Evolutionary conservation across 1,140 invertebrate species (phyloP), one percentile per base, ranked within the genome.

Genomic region (Cydia strobilella): DNA sequence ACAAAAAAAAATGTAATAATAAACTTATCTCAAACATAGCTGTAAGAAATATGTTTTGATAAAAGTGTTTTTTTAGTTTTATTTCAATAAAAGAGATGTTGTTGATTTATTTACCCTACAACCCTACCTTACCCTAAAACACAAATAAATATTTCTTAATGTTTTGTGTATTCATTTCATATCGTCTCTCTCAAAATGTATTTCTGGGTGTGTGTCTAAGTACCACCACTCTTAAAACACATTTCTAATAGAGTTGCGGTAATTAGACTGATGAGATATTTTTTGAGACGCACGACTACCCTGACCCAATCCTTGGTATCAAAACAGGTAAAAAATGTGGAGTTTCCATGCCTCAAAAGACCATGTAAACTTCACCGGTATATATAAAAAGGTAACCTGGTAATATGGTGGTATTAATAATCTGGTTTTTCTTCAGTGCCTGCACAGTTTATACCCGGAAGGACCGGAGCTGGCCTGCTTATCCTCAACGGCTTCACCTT

Each of bases 401-500:
- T 73, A 54, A 27, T 59, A 54, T 51, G 23, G 86, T 73, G 79
- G 76, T 81, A 76, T 72, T 76, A 87, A 87, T 78, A 73, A 73
- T 82, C 48, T 86, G 88, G 88, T 92, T 87, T 81, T 92, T 74
- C 86, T 86, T 81, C 90, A 89, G 89, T 92, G 77, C 90, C 90
- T 63, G 90, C 90, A 10, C 86, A 88, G 78, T 92, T 91, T 75
- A 92, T 92, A 75, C 89, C 90, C 1, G 90, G 90, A 18, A 79
- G 90, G 59, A 91, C 90, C 3, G 90, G 90, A 5, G 88, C 90
- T 6, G 88, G 90, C 7, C 78, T 92, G 9, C 82, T 92, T 1
- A 87, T 92, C 20, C 79, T 92, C 3, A 90, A 92, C n/a, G 90
- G 90, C 0, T 92, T 92, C 73, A 92, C 90, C 5, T 92, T 92